Percentiles rank a stretch among this genome's conserved stretches.
Conservation (phyloP, 1,140 invertebrate species). For the Ephestia elutella region DNA sequence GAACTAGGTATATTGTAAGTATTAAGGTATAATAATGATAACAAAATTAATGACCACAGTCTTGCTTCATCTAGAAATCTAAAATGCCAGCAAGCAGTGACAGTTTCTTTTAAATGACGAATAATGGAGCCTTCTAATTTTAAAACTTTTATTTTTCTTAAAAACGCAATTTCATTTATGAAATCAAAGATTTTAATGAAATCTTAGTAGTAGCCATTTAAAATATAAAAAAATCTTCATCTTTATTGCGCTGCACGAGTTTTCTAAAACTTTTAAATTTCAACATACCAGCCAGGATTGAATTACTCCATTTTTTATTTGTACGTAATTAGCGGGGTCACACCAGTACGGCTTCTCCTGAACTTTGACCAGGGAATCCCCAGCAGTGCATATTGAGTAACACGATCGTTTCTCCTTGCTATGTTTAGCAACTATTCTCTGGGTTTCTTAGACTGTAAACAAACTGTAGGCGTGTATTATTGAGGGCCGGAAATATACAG, state of each 20-base stretch:
- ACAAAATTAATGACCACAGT: too few species aligned
- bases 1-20: too few species aligned
- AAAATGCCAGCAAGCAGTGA: too few species aligned
- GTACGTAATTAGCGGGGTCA: conserved; percentile 56
- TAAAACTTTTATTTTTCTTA: too few species aligned
- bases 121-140: too few species aligned
- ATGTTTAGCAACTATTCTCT: conserved; percentile 28
- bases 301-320: conserved; percentile 29
- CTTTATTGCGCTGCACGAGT: not conserved
- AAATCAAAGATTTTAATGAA: too few species aligned
- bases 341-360: conserved; percentile 53
- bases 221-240: not conserved
- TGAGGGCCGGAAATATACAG: too few species aligned
- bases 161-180: too few species aligned
- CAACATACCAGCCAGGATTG: conserved; percentile 24
- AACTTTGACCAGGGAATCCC: conserved; percentile 65
- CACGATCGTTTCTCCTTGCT: conserved; percentile 43
- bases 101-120: too few species aligned
- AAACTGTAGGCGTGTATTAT: conserved; percentile 19
- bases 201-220: not conserved
- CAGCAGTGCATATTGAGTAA: conserved; percentile 52
- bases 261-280: conserved; percentile 18
- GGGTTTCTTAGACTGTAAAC: conserved; percentile 39
- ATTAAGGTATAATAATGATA: too few species aligned
- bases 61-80: too few species aligned